Base-by-base conservation (phyloP, 2,888 invertebrate genomes). In the Cheilosia variabilis region DNA sequence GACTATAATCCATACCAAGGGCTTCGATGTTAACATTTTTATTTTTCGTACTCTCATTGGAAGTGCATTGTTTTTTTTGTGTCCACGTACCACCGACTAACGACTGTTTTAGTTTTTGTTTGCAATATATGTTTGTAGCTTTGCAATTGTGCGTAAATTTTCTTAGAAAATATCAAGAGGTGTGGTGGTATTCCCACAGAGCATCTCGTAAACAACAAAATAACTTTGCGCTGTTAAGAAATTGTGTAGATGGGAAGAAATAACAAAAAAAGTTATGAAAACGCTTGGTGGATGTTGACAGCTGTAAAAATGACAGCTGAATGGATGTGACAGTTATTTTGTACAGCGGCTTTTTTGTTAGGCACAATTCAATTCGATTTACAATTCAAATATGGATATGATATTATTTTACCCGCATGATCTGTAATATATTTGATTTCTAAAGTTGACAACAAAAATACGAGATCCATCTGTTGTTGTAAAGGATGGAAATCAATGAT, bases 21-120 rank as follows among this genome's bases (percentile, higher is more conserved):
- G 91, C 55, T 90, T 91, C 63, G 89, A 88, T 71, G 89, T 88
- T 63, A 91, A 88, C 91, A 92, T 91, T 88, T 91, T 90, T 43
- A 90, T 68, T 88, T 89, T 90, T 73, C 88, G 75, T n/a, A 87
- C 78, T 87, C 87, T 87, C 88, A 88, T 88, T 75, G 76, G 80
- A 78, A 81, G 75, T 63, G 75, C 87, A 87, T 88, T 79, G 58
- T 66, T 31, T 66, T n/a, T 24, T 47, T 52, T 37, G 10, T 19
- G 60, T 15, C 24, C 52, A 24, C 31, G 37, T 27, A 31, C 24
- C 58, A 60, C 52, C n/a, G 17, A 24, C 22, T 31, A 10, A 52
- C 13, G 58, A 22, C 47, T 52, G 52, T 4, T 7, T 58, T 47
- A 34, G 17, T 2, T 34, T 27, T 52, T 22, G 17, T 27, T 47